These are phyloP conservation scores for Polydrusus tereticollis DNA, from an alignment of 2,888 invertebrate genomes.

Conservation along the genomic window DNA sequence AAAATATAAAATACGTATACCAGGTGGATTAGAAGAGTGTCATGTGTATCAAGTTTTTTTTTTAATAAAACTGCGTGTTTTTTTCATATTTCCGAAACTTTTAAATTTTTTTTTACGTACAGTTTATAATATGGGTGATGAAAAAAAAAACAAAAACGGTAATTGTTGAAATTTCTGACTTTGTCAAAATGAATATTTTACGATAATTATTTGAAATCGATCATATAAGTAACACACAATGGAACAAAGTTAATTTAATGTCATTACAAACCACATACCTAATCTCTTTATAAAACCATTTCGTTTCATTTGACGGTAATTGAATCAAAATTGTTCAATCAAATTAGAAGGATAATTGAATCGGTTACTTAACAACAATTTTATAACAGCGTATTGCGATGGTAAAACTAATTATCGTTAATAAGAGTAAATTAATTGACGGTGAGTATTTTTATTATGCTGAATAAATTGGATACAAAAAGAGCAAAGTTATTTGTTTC, in stretches of 20 bases:
- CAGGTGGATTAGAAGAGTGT: too few relatives aligned
- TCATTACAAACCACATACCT: background rate
- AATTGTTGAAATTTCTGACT: too few relatives aligned
- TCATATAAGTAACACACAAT: background rate
- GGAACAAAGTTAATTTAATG: background rate
- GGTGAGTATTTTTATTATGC: background rate
- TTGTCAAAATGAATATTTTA: too few relatives aligned
- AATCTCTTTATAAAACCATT: slow-evolving; percentile 7
- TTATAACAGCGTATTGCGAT: background rate
- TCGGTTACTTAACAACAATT: slow-evolving; percentile 19
- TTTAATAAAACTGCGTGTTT: too few relatives aligned
- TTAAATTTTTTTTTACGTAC: too few relatives aligned
- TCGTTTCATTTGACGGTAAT: slow-evolving; percentile 20
- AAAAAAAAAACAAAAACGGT: too few relatives aligned
- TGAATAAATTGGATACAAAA: background rate
- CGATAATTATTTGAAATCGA: background rate
- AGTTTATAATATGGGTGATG: too few relatives aligned
- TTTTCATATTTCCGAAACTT: too few relatives aligned
- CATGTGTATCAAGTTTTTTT: too few relatives aligned
- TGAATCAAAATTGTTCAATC: slow-evolving; percentile 10
- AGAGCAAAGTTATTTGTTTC: too few relatives aligned
- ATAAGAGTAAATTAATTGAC: background rate
- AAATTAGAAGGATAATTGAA: slow-evolving; percentile 24
- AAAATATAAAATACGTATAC: too few relatives aligned
- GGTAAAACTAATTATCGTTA: background rate